Evolutionary conservation across 2,888 invertebrate genomes (phyloP).

Genomic region (Cancer borealis): DNA sequence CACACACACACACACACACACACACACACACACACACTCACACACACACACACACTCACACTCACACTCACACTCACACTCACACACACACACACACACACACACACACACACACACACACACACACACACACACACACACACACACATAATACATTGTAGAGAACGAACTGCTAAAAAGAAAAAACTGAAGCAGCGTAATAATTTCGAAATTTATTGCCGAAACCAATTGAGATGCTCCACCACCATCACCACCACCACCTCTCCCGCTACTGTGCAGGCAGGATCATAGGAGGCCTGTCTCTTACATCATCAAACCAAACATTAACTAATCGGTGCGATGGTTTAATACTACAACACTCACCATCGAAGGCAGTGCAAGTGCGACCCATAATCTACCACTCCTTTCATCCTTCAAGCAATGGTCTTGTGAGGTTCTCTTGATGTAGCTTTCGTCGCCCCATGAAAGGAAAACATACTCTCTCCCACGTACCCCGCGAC

Average conservation of each 20-base stretch:
- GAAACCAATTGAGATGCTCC: background rate
- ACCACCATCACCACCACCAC: background rate
- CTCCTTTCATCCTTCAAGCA: background rate
- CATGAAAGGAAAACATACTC: background rate
- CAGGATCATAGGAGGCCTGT: background rate
- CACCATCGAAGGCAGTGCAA: background rate
- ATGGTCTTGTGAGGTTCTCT: background rate
- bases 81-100: no score
- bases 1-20: no score
- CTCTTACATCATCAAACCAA: conserved; percentile 20
- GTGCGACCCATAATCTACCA: background rate
- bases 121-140: no score
- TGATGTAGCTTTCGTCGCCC: background rate
- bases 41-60: no score
- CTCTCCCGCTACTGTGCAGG: background rate
- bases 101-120: no score
- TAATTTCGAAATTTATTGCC: background rate
- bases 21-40: no score
- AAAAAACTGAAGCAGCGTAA: background rate
- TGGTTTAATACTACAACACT: background rate
- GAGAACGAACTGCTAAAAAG: background rate
- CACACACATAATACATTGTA: no score
- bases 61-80: no score
- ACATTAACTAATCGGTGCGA: background rate
- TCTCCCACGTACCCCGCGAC: background rate